These are phyloP conservation scores for Lordiphosa collinella DNA, from an alignment of 1,140 invertebrate species.

Conservation along the genomic window DNA sequence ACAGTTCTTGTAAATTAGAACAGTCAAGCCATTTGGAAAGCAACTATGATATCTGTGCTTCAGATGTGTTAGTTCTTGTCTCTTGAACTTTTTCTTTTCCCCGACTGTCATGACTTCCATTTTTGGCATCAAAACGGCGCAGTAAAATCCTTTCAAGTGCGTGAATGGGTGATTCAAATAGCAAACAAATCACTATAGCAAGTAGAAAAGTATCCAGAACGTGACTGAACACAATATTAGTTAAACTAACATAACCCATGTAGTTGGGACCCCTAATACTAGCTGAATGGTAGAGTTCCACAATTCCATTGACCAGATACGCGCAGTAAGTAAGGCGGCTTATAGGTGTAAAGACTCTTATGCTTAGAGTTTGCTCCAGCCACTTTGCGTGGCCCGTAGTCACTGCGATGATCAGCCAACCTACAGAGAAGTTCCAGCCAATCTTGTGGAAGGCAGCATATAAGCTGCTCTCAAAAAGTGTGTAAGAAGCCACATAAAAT, in stretches of 20 bases:
- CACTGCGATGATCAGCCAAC: constrained; percentile 85
- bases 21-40: too few relatives aligned
- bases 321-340: constrained; percentile 85
- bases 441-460: constrained; percentile 84
- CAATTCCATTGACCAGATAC: constrained; percentile 84
- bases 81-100: constrained; percentile 1
- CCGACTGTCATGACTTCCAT: not conserved
- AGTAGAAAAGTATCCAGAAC: constrained; percentile 82
- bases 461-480: constrained; percentile 81
- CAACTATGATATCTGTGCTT: constrained; percentile 9
- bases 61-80: constrained; percentile 31
- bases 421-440: constrained; percentile 83
- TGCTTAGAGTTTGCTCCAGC: constrained; percentile 82
- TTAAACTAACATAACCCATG: constrained; percentile 80
- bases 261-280: constrained; percentile 81
- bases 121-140: constrained; percentile 21
- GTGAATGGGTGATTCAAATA: constrained; percentile 86
- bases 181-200: constrained; percentile 83
- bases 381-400: constrained; percentile 85
- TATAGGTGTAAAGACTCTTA: constrained; percentile 83
- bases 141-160: constrained; percentile 85
- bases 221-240: constrained; percentile 81
- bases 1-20: too few relatives aligned
- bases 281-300: constrained; percentile 83
- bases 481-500: constrained; percentile 83